phyloP scores from a whole-genome alignment of 2,888 invertebrate species.

The Xestia ashworthii region DNA sequence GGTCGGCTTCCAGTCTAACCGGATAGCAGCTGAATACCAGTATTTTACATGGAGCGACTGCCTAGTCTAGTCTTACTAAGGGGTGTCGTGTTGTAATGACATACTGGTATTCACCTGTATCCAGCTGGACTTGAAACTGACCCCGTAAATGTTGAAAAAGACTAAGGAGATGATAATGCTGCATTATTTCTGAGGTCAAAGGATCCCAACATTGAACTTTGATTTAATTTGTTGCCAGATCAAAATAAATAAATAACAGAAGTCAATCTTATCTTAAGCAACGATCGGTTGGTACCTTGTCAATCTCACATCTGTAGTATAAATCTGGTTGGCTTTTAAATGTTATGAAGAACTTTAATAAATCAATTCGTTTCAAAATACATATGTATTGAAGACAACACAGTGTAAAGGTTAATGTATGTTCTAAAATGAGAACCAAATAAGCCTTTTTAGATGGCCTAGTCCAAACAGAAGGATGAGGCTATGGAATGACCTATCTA shows the following conservation, averaged over 20 bases:
- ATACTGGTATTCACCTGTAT: background rate
- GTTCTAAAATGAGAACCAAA: background rate
- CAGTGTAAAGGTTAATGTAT: background rate
- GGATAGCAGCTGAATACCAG: too few relatives aligned
- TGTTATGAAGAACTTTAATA: too few relatives aligned
- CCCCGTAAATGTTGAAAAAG: background rate
- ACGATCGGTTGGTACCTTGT: background rate
- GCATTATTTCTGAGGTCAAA: background rate
- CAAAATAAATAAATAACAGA: constrained; percentile 7
- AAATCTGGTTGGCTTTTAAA: background rate
- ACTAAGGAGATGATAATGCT: background rate
- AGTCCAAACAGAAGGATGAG: background rate
- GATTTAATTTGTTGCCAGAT: background rate
- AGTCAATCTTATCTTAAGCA: background rate
- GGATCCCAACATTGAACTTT: background rate
- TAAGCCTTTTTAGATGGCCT: background rate
- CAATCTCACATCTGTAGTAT: background rate
- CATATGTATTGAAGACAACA: background rate
- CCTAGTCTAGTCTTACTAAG: background rate
- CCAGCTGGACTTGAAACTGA: background rate
- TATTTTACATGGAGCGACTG: too few relatives aligned
- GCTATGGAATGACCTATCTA: background rate
- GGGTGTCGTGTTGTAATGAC: background rate
- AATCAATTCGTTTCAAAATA: too few relatives aligned
- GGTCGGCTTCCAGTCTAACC: too few relatives aligned